Conservation (phyloP, 1,140 invertebrate genomes). For the Procambarus clarkii region DNA sequence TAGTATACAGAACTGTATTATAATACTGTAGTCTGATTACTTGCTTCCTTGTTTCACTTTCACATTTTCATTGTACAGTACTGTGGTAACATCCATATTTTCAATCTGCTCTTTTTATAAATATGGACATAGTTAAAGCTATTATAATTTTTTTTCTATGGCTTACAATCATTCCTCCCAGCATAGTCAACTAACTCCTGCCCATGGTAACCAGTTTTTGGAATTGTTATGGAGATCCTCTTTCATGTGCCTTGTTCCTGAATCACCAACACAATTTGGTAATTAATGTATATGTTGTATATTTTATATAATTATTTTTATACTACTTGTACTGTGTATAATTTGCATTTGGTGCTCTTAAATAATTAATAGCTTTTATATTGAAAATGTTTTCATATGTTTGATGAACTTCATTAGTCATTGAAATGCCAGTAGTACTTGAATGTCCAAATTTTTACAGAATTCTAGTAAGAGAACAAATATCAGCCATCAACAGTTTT, state of each 20-base stretch:
- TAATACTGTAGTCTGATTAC: background rate
- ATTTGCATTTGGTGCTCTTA: background rate
- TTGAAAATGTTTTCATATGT: background rate
- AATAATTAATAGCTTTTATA: background rate
- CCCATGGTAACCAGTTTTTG: background rate
- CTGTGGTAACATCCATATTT: background rate
- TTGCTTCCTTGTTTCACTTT: background rate
- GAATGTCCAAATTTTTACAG: too few species aligned
- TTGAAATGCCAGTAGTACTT: background rate
- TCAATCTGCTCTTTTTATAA: background rate
- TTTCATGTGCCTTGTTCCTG: background rate
- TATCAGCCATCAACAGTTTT: background rate
- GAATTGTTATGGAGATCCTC: background rate
- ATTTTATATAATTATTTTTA: slow-evolving; percentile 11
- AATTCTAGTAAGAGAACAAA: background rate
- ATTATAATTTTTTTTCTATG: background rate
- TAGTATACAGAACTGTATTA: background rate
- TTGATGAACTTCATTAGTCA: background rate
- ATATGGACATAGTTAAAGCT: background rate
- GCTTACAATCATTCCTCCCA: background rate
- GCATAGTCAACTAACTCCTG: background rate
- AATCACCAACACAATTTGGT: background rate
- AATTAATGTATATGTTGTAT: background rate
- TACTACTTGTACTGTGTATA: background rate
- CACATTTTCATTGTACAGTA: background rate